Base-by-base conservation (phyloP, 2,113 vertebrate species). In the Melanostigma gelatinosum region DNA sequence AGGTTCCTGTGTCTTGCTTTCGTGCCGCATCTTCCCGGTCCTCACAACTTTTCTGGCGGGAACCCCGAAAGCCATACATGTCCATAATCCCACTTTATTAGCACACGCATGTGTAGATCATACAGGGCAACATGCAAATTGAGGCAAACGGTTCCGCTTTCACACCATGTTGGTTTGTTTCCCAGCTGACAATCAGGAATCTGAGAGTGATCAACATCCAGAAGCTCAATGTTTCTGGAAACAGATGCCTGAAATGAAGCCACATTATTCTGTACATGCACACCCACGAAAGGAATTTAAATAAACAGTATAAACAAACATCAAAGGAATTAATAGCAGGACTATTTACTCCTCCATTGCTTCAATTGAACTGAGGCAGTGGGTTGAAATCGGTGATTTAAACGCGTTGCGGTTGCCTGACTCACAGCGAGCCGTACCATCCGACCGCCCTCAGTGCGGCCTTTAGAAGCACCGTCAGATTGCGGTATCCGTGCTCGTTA, bases 401-500 rank as follows among this genome's bases (percentile, higher is more conserved):
- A 79, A 82, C 10, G 0, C 75, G 71, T 63, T 10, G 15, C 0
- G 3, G 0, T 54, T 29, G 60, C 29, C 36, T 34, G 27, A 29
- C 38, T 55, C 42, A 54, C 54, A 54, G 58, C 42, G 13, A 55
- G 61, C 16, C 61, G 16, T 57, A 48, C 60, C 36, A 20, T 44
- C 58, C 4, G 12, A 79, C 55, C 62, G 57, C 75, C 48, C 58
- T 77, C 29, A 6, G 61, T 44, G 71, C 65, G 68, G 77, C 77
- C n/a, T 88, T 90, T 87, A 63, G 63, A 48, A 87, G 52, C 72
- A 65, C 65, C 69, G 80, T 70, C 75, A 80, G 74, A 83, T 20
- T 22, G 63, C 85, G 46, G 60, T 71, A 79, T 81, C 69, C 29
- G 65, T 15, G 15, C 87, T 92, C 88, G 87, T 92, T 89, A 89